Percentiles rank a stretch among this genome's conserved stretches.
phyloP scores from a whole-genome alignment of 2,113 vertebrate genomes.

The Centropus unirufus region DNA sequence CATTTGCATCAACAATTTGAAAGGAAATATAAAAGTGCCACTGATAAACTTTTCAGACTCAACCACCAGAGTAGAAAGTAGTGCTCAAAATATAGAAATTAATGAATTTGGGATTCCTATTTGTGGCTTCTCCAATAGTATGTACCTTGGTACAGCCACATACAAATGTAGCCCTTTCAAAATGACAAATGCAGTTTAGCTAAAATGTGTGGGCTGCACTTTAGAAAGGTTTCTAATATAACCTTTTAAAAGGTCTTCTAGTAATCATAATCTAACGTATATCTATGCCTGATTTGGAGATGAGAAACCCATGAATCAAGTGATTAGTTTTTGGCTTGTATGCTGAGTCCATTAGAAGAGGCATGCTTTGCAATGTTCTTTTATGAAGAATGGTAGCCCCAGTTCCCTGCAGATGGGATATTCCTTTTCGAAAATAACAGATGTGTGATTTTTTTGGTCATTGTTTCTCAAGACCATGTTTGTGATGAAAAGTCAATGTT shows the following conservation, averaged over 20 bases:
- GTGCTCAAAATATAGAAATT: background rate
- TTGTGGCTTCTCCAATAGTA: background rate
- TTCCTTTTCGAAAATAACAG: background rate
- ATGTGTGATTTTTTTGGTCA: accelerated
- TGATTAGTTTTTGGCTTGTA: background rate
- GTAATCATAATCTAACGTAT: background rate
- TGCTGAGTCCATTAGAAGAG: background rate
- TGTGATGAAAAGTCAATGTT: background rate
- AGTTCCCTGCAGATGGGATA: background rate
- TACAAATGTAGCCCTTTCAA: background rate
- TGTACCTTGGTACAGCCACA: accelerated
- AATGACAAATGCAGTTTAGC: background rate
- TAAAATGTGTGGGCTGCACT: background rate
- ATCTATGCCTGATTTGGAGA: background rate
- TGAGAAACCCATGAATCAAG: background rate
- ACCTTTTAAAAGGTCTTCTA: background rate
- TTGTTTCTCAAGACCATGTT: background rate
- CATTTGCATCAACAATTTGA: background rate
- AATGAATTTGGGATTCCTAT: background rate
- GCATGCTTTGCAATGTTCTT: background rate
- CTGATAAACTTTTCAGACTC: background rate
- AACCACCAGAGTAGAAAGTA: background rate
- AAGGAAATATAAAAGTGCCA: background rate
- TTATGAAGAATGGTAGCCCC: background rate
- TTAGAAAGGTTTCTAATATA: background rate